Evolutionary conservation across 1,140 invertebrate species (phyloP).

Genomic region (Oreohelix idahoensis): DNA sequence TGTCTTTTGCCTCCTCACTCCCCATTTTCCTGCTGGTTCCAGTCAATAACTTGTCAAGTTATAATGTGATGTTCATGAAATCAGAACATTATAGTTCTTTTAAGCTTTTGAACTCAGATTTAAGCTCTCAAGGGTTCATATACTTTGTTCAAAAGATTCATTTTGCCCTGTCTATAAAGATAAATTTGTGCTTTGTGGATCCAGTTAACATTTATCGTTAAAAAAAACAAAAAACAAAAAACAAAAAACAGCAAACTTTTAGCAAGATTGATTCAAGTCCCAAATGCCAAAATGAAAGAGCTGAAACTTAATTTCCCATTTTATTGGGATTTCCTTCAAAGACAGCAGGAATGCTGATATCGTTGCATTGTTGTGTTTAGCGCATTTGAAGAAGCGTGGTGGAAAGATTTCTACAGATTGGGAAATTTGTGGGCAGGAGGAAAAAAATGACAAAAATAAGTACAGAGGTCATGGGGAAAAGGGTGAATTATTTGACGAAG

Average conservation of each 20-base stretch:
- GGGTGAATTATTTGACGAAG: neutral
- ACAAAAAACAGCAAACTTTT: too few relatives aligned
- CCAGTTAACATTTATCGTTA: neutral
- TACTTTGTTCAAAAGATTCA: neutral
- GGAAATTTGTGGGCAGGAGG: neutral
- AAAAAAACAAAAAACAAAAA: too few relatives aligned
- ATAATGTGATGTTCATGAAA: too few relatives aligned
- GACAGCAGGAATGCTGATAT: neutral
- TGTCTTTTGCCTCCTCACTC: too few relatives aligned
- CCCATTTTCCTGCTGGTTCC: too few relatives aligned
- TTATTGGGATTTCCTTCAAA: neutral
- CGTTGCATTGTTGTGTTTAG: neutral
- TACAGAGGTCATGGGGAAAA: neutral
- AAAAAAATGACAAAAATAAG: neutral
- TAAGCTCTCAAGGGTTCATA: neutral
- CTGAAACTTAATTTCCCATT: constrained; percentile 16
- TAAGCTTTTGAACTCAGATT: neutral
- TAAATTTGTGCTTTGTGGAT: neutral
- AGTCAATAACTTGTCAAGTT: too few relatives aligned
- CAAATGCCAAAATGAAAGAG: constrained; percentile 5
- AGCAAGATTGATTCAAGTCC: neutral
- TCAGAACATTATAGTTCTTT: neutral
- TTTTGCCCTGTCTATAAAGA: neutral
- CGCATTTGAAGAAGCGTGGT: neutral
- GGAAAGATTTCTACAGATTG: neutral